phyloP scores from a whole-genome alignment of 2,888 invertebrate species.

The Formica aserva region DNA sequence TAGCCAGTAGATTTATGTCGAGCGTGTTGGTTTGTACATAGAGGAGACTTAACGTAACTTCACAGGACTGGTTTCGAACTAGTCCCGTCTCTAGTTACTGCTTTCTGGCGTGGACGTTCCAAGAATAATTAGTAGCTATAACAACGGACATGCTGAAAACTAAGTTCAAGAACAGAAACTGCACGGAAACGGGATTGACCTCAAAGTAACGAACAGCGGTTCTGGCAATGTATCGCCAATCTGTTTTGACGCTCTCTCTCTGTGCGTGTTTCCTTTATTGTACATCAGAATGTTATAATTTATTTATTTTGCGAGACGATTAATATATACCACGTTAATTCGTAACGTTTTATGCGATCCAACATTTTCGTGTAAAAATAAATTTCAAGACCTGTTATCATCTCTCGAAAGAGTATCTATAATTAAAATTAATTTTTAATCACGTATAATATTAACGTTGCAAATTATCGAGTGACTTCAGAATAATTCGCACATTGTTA shows the following conservation, averaged over 20 bases:
- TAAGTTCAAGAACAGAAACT: constrained; percentile 53
- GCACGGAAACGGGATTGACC: constrained; percentile 21
- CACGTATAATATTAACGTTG: neutral
- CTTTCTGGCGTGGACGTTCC: constrained; percentile 53
- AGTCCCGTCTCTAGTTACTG: constrained; percentile 41
- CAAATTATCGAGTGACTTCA: neutral
- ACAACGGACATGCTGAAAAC: constrained; percentile 54
- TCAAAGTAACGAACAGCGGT: constrained; percentile 50
- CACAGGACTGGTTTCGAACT: constrained; percentile 52
- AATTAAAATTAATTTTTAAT: neutral
- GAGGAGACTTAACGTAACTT: constrained; percentile 59
- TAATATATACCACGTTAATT: neutral
- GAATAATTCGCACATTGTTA: neutral
- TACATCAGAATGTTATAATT: neutral
- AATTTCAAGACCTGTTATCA: neutral
- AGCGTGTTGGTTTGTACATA: constrained; percentile 28
- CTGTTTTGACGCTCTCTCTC: constrained; percentile 32
- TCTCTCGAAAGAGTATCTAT: neutral
- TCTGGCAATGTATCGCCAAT: constrained; percentile 38
- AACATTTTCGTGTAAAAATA: neutral
- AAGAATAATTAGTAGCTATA: constrained; percentile 74
- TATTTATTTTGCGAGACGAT: neutral
- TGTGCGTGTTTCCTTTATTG: neutral
- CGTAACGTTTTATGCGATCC: neutral
- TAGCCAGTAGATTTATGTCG: constrained; percentile 48